Conservation (phyloP, 2,113 vertebrate genomes). For the Colinus virginianus region DNA sequence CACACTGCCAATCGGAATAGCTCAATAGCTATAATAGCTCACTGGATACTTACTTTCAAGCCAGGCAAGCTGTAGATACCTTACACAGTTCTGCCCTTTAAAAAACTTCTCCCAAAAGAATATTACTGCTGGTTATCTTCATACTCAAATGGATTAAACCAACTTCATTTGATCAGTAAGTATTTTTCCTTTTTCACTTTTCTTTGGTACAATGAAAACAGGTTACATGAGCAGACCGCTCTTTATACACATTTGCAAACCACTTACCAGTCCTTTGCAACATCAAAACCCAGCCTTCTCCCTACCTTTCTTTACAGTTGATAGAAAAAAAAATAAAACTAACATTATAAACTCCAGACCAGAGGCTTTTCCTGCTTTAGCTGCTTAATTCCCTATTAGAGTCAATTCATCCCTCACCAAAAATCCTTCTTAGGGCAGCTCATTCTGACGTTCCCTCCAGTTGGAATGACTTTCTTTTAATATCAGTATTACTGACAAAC, state of each 20-base stretch:
- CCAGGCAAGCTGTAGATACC: not conserved
- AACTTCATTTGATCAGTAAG: not conserved
- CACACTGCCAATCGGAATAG: not conserved
- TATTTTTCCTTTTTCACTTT: not conserved
- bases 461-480: slow-evolving; percentile 8
- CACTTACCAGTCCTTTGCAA: not conserved
- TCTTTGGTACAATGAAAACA: not conserved
- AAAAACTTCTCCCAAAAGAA: not conserved
- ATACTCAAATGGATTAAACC: not conserved
- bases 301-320: not conserved
- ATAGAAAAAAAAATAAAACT: slow-evolving; percentile 28
- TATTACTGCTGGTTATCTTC: not conserved
- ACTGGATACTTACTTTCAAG: not conserved
- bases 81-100: not conserved
- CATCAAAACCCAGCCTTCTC: not conserved
- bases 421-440: slow-evolving; percentile 56
- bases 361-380: slow-evolving; percentile 20
- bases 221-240: not conserved
- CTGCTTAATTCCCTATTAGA: slow-evolving; percentile 47
- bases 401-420: slow-evolving; percentile 19
- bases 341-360: not conserved
- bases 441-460: not conserved
- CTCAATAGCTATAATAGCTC: no score
- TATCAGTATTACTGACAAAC: not conserved
- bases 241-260: not conserved